Percentiles rank a stretch among this genome's conserved stretches.
Conservation (phyloP, 2,888 invertebrate genomes). For the Eupeodes latifasciatus region DNA sequence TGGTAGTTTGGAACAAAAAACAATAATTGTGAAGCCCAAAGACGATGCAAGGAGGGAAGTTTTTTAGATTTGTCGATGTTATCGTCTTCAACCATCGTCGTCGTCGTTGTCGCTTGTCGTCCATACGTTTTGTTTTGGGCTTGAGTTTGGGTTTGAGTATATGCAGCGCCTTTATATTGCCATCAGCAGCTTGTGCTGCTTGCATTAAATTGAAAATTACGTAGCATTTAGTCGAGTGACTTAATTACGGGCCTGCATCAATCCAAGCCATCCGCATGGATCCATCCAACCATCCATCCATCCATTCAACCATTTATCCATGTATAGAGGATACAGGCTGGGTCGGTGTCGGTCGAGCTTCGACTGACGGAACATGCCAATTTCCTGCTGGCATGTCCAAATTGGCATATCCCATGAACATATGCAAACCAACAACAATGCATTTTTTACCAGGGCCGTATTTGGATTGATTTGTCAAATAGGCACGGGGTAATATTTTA, state of each 20-base stretch:
- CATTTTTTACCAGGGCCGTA: not conserved
- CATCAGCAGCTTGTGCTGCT: conserved; percentile 69
- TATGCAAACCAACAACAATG: conserved; percentile 53
- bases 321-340: conserved; percentile 37
- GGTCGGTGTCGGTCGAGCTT: conserved; percentile 21
- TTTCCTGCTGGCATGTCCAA: conserved; percentile 76
- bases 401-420: conserved; percentile 76
- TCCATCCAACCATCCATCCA: conserved; percentile 53
- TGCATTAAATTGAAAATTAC: conserved; percentile 76
- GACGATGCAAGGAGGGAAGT: conserved; percentile 38
- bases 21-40: conserved; percentile 59
- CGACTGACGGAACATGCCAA: conserved; percentile 76
- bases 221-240: conserved; percentile 76
- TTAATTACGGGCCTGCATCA: conserved; percentile 73
- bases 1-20: conserved; percentile 61
- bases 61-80: conserved; percentile 31
- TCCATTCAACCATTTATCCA: conserved; percentile 57
- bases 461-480: not conserved
- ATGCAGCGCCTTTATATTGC: conserved; percentile 39
- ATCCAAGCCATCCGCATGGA: conserved; percentile 49
- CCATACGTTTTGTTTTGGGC: conserved; percentile 4
- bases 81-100: not conserved
- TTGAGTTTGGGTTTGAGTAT: not conserved
- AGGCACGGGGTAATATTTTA: too few relatives aligned
- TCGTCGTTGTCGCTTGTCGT: not conserved